Percentiles rank a stretch among this genome's conserved stretches.
phyloP scores from a whole-genome alignment of 1,140 invertebrate species.

The Drosophila pseudoobscura region DNA sequence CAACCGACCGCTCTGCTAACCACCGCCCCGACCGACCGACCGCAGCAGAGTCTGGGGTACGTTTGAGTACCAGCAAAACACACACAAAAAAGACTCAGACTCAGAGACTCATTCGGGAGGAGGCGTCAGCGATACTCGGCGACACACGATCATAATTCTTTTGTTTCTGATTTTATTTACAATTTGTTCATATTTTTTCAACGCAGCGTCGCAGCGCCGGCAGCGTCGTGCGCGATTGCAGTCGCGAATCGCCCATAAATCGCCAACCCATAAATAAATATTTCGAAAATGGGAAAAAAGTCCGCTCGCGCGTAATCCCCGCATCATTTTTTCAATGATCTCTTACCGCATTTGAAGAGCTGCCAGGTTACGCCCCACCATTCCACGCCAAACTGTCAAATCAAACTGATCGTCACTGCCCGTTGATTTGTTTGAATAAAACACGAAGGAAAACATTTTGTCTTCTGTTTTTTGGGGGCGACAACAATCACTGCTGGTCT shows the following conservation, averaged over 20 bases:
- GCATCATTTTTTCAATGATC: too few species aligned
- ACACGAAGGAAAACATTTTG: neutral
- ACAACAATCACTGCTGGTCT: too few species aligned
- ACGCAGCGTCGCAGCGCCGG: conserved; percentile 6
- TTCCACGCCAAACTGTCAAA: conserved; percentile 35
- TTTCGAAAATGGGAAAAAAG: too few species aligned
- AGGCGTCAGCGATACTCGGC: conserved; percentile 31
- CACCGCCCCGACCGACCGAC: conserved; percentile 21
- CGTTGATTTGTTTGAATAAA: neutral
- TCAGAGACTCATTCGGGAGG: conserved; percentile 19
- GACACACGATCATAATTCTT: conserved; percentile 6
- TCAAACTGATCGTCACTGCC: conserved; percentile 45
- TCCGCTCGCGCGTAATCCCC: too few species aligned
- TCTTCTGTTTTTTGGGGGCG: too few species aligned
- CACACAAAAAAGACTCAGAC: neutral
- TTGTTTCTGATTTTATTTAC: conserved; percentile 61
- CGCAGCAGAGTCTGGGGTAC: conserved; percentile 59
- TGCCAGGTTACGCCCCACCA: conserved; percentile 19
- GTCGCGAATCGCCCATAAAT: neutral
- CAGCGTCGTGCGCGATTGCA: too few species aligned
- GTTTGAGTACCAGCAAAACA: conserved; percentile 55
- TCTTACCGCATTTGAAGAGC: conserved; percentile 31
- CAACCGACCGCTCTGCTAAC: conserved; percentile 7
- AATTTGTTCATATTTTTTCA: conserved; percentile 59
- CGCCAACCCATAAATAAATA: conserved; percentile 3